Evolutionary conservation across 2,797 vertebrate genomes (phyloP).

Genomic region (Tokudaia muenninki): DNA sequence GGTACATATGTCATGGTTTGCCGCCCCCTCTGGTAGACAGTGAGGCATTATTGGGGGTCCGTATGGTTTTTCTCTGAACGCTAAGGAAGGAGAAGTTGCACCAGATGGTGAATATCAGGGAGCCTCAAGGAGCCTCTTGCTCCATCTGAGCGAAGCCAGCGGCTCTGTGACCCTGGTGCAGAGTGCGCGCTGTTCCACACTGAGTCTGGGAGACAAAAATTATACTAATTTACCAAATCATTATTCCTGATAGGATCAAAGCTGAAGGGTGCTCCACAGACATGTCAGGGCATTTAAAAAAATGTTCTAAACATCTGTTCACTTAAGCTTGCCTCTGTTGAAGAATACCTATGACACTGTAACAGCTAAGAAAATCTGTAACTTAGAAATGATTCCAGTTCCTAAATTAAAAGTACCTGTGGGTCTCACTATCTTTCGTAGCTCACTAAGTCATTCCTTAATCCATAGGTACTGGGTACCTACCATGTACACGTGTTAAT

Average conservation of each 20-base stretch:
- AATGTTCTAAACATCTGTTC: background rate
- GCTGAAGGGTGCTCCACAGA: background rate
- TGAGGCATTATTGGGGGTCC: background rate
- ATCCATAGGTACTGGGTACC: background rate
- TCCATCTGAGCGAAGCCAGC: background rate
- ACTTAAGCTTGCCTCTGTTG: background rate
- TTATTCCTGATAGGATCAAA: slow-evolving; percentile 3
- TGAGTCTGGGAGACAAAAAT: background rate
- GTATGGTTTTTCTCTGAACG: background rate
- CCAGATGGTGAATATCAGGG: background rate
- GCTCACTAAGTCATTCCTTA: background rate
- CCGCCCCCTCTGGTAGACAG: background rate
- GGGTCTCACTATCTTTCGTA: background rate
- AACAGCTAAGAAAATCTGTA: background rate
- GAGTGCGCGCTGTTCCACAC: background rate
- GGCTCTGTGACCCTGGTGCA: background rate
- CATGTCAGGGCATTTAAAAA: background rate
- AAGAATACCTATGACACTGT: background rate
- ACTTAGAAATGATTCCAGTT: slow-evolving; percentile 36
- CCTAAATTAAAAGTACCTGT: background rate
- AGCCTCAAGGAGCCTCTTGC: background rate
- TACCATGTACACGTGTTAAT: background rate
- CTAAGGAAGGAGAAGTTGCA: background rate
- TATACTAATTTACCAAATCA: background rate
- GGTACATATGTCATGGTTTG: background rate